Percentiles rank a stretch among this genome's conserved stretches.
phyloP scores from a whole-genome alignment of 2,113 vertebrate species.

The Heteronetta atricapilla region DNA sequence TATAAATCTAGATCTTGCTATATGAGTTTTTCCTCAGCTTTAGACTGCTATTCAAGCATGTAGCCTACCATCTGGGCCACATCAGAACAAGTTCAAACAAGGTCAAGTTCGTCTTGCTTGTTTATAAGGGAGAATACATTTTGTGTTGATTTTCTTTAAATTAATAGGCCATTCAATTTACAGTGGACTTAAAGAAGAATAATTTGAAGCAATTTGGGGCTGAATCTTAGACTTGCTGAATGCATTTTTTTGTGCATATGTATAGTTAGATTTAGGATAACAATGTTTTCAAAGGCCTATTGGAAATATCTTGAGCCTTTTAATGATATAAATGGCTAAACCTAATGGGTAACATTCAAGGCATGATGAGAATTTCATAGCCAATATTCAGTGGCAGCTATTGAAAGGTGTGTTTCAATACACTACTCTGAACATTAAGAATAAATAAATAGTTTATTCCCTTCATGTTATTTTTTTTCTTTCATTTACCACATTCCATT shows the following conservation, averaged over 20 bases:
- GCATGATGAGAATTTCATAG: slow-evolving; percentile 40
- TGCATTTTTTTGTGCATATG: slow-evolving; percentile 46
- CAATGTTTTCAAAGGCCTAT: slow-evolving; percentile 41
- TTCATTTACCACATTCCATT: slow-evolving; percentile 59
- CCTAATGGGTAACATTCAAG: slow-evolving; percentile 37
- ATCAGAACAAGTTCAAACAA: slow-evolving; percentile 91
- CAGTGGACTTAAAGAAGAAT: slow-evolving; percentile 78
- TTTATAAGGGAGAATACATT: slow-evolving; percentile 80
- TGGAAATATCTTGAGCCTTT: neutral
- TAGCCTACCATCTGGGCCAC: slow-evolving; percentile 98
- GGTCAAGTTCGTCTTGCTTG: slow-evolving; percentile 94
- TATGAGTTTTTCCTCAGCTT: slow-evolving; percentile 93
- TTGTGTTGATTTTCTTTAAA: slow-evolving; percentile 80
- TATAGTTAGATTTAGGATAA: neutral
- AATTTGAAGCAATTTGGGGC: slow-evolving; percentile 72
- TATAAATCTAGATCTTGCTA: slow-evolving; percentile 92
- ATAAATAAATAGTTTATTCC: slow-evolving; percentile 60
- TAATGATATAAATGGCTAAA: slow-evolving; percentile 40
- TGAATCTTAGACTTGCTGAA: slow-evolving; percentile 56
- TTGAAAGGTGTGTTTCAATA: slow-evolving; percentile 34
- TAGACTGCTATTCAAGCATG: slow-evolving; percentile 95
- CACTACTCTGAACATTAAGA: slow-evolving; percentile 21
- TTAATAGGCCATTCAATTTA: too few species aligned
- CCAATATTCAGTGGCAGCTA: slow-evolving; percentile 51
- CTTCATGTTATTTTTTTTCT: slow-evolving; percentile 53